phyloP scores from a whole-genome alignment of 2,797 vertebrate species.

The Anomalospiza imberbis region DNA sequence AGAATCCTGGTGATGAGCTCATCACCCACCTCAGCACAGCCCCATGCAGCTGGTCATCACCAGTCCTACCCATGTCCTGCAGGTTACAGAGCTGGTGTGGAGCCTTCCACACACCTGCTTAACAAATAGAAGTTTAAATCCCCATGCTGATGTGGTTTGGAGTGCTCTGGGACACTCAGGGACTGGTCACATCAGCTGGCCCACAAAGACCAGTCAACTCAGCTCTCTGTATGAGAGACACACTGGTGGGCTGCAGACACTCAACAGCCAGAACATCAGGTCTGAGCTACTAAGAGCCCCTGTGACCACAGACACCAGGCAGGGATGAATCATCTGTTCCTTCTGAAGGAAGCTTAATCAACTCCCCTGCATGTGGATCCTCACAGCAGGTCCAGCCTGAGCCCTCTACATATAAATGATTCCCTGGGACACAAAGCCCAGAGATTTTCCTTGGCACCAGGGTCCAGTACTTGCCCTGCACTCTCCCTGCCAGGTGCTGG shows the following conservation, averaged over 20 bases:
- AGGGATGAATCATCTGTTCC: neutral
- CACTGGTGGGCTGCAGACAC: neutral
- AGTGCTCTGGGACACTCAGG: neutral
- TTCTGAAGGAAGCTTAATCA: slow-evolving; percentile 2
- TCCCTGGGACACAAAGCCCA: neutral
- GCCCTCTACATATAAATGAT: neutral
- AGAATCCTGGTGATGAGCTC: neutral
- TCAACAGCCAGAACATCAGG: neutral
- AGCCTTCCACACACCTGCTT: neutral
- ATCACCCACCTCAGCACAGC: neutral
- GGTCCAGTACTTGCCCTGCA: neutral
- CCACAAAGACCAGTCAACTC: neutral
- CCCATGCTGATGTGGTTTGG: neutral
- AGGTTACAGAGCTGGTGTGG: neutral
- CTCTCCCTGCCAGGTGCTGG: slow-evolving; percentile 24
- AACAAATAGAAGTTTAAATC: neutral
- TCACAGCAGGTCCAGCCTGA: neutral
- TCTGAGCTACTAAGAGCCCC: neutral
- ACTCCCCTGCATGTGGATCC: neutral
- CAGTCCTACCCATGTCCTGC: neutral
- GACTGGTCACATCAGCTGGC: neutral
- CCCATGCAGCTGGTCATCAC: neutral
- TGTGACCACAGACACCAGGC: neutral
- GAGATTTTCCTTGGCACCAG: slow-evolving; percentile 15
- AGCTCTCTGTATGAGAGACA: neutral